A percentile compares a stretch with the other conserved stretches of the same genome.
phyloP scores from a whole-genome alignment of 2,888 invertebrate species.

The Anodontia alba region DNA sequence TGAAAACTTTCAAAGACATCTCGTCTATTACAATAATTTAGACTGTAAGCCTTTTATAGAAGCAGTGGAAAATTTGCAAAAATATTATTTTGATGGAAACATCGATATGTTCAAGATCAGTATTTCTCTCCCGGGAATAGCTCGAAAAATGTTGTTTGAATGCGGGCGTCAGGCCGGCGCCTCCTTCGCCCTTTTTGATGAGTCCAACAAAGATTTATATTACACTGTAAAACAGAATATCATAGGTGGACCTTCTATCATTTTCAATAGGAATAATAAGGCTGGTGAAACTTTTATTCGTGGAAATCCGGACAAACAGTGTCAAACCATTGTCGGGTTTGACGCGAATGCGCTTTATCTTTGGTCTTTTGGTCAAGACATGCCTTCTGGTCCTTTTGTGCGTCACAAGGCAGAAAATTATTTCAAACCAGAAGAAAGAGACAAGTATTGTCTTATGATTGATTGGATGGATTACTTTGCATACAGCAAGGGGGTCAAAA shows the following conservation, averaged over 20 bases:
- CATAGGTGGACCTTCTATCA: constrained; percentile 35
- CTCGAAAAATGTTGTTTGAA: constrained; percentile 41
- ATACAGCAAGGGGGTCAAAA: constrained; percentile 19
- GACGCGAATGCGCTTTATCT: constrained; percentile 49
- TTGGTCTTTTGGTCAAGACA: constrained; percentile 36
- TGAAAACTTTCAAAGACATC: constrained; percentile 35
- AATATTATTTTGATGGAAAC: constrained; percentile 6
- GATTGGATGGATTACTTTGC: constrained; percentile 48
- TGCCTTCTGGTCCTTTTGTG: constrained; percentile 46
- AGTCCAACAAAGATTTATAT: constrained; percentile 31
- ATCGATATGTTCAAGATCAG: constrained; percentile 48
- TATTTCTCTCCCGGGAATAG: constrained; percentile 39
- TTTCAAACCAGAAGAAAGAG: constrained; percentile 46
- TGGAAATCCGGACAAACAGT: constrained; percentile 10
- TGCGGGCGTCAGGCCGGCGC: constrained; percentile 3
- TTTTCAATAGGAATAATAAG: constrained; percentile 37
- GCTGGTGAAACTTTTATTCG: constrained; percentile 30
- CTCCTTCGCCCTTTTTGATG: constrained; percentile 29
- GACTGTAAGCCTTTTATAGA: constrained; percentile 32
- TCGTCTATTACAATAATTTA: constrained; percentile 35
- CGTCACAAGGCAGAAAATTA: constrained; percentile 31
- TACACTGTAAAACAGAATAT: constrained; percentile 38
- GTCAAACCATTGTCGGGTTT: constrained; percentile 39
- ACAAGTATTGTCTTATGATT: constrained; percentile 24
- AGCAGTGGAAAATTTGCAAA: constrained; percentile 31